phyloP scores from a whole-genome alignment of 2,888 invertebrate genomes.

The Himalopsyche japonica region DNA sequence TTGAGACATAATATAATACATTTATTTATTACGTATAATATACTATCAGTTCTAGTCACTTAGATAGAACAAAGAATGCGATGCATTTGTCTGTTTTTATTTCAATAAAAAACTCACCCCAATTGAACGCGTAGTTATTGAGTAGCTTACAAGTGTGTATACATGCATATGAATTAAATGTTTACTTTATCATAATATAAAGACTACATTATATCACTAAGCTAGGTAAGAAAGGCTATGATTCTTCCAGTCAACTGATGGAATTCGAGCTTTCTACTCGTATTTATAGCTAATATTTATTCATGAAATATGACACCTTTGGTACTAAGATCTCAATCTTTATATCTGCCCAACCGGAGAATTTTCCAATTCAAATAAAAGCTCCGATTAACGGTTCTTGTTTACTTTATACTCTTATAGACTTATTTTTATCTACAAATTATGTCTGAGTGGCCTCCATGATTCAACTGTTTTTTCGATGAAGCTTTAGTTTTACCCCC shows the following conservation, averaged over 20 bases:
- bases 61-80: too few relatives aligned
- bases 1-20: too few relatives aligned
- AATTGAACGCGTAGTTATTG: too few relatives aligned
- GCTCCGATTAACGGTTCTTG: neutral
- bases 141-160: too few relatives aligned
- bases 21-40: too few relatives aligned
- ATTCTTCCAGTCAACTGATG: neutral
- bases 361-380: slow-evolving; percentile 31
- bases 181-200: too few relatives aligned
- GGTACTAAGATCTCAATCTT: slow-evolving; percentile 22
- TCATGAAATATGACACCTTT: slow-evolving; percentile 9
- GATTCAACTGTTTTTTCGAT: slow-evolving; percentile 13
- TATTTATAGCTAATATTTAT: neutral
- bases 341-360: slow-evolving; percentile 10
- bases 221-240: neutral
- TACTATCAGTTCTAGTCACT: too few relatives aligned
- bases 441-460: slow-evolving; percentile 20
- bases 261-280: neutral
- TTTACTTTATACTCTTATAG: neutral
- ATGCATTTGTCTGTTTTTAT: too few relatives aligned
- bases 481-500: neutral
- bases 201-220: neutral
- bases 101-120: too few relatives aligned
- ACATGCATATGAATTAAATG: too few relatives aligned
- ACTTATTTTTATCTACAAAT: slow-evolving; percentile 16